Percentiles rank a stretch among this genome's conserved stretches.
Evolutionary conservation across 2,888 invertebrate genomes (phyloP).

Genomic region (Bimastos eiseni): DNA sequence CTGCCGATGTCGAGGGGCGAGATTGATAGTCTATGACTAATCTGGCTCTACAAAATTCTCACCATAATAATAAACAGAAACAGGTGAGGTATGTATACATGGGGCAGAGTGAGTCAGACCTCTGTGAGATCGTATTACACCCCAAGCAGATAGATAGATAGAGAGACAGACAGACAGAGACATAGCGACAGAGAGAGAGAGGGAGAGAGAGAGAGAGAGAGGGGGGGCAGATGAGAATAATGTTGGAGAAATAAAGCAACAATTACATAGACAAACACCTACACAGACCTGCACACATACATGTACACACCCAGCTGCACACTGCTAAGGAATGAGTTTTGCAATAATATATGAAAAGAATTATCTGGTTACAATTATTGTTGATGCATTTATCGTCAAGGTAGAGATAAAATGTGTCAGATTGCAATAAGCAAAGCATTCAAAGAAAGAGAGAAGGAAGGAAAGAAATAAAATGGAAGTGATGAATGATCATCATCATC

Average conservation of each 20-base stretch:
- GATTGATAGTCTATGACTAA: neutral
- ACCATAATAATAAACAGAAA: constrained; percentile 13
- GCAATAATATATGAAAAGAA: neutral
- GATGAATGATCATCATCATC: neutral
- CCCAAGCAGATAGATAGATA: too few relatives aligned
- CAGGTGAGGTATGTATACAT: neutral
- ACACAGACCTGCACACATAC: neutral
- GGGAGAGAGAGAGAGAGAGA: neutral
- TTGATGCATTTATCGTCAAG: neutral
- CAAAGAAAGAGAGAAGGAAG: neutral
- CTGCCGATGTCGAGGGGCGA: neutral
- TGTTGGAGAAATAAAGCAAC: neutral
- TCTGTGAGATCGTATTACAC: neutral
- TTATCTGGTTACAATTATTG: neutral
- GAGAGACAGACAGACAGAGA: neutral
- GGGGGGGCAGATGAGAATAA: neutral
- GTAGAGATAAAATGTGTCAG: neutral
- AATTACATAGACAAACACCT: neutral
- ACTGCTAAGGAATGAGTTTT: neutral
- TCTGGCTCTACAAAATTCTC: neutral
- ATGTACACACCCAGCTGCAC: too few relatives aligned
- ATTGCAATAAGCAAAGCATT: neutral
- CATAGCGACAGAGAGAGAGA: too few relatives aligned
- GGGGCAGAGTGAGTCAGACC: neutral
- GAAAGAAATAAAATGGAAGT: neutral